Percentiles rank a stretch among this genome's conserved stretches.
These are phyloP conservation scores for Grammomys dolichurus DNA, from an alignment of 2,113 vertebrate species.

Conservation along the genomic window DNA sequence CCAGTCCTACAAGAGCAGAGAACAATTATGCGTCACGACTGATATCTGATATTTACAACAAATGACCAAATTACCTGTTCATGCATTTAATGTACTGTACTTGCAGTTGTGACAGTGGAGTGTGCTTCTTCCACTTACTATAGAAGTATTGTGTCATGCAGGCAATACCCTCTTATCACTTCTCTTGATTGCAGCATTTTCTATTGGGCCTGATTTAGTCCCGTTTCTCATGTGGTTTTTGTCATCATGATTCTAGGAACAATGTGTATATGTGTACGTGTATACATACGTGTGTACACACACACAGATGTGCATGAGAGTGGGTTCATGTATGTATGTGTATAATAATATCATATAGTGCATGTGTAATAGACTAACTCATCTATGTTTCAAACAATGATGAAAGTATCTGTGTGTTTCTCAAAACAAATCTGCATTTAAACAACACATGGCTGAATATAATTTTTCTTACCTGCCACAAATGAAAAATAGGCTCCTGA, in stretches of 20 bases:
- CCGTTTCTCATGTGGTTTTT: neutral
- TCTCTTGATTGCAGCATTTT: neutral
- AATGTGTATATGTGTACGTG: too few relatives aligned
- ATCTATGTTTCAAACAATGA: neutral
- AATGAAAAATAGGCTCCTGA: conserved; percentile 49
- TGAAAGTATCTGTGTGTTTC: neutral
- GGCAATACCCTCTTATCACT: neutral
- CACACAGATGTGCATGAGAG: neutral
- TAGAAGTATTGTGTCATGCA: neutral
- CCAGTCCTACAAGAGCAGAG: too few relatives aligned
- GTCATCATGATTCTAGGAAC: neutral
- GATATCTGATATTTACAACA: neutral
- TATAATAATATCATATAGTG: neutral
- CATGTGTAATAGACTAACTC: neutral
- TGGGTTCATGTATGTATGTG: too few relatives aligned
- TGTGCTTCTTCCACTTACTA: neutral
- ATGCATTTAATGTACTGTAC: neutral
- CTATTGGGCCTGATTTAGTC: conserved; percentile 13
- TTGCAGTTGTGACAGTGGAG: neutral
- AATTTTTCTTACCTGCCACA: neutral
- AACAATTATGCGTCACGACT: neutral
- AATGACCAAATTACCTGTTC: neutral
- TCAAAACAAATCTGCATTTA: neutral
- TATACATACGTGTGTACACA: too few relatives aligned
- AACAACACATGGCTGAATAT: neutral